Percentiles rank a stretch among this genome's conserved stretches.
These are phyloP conservation scores for Polymixis lichenea DNA, from an alignment of 2,888 invertebrate species.

Conservation along the genomic window DNA sequence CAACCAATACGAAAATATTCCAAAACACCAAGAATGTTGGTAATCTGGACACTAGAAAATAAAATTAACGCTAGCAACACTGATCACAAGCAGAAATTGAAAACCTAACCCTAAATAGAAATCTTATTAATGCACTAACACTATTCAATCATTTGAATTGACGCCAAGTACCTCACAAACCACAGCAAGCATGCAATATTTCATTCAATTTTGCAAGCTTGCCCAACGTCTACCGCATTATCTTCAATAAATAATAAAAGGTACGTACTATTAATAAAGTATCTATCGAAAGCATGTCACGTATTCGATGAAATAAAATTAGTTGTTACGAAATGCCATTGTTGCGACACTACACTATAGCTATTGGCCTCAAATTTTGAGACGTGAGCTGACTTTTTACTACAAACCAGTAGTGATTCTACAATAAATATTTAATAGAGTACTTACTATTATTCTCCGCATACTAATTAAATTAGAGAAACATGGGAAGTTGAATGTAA, in stretches of 20 bases:
- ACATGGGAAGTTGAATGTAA: constrained; percentile 36
- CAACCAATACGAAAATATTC: not conserved
- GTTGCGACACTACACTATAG: constrained; percentile 70
- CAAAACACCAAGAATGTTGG: not conserved
- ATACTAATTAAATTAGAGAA: constrained; percentile 34
- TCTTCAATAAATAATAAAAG: constrained; percentile 58
- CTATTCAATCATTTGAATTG: constrained; percentile 41
- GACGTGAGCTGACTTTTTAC: constrained; percentile 72
- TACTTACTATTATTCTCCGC: constrained; percentile 25
- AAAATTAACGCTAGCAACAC: not conserved
- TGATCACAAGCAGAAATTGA: constrained; percentile 9
- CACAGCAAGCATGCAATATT: constrained; percentile 42
- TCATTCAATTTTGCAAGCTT: constrained; percentile 59
- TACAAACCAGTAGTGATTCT: constrained; percentile 31
- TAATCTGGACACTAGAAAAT: not conserved
- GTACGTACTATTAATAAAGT: constrained; percentile 54
- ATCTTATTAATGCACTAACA: constrained; percentile 24
- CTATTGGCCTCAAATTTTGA: constrained; percentile 76
- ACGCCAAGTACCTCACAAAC: constrained; percentile 25
- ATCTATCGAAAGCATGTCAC: constrained; percentile 73
- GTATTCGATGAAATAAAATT: constrained; percentile 75
- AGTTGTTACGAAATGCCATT: constrained; percentile 75
- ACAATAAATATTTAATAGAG: constrained; percentile 35
- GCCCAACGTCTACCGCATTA: constrained; percentile 50
- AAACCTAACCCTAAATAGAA: constrained; percentile 29